Conservation (phyloP, 2,888 invertebrate genomes). For the Thera obeliscata region DNA sequence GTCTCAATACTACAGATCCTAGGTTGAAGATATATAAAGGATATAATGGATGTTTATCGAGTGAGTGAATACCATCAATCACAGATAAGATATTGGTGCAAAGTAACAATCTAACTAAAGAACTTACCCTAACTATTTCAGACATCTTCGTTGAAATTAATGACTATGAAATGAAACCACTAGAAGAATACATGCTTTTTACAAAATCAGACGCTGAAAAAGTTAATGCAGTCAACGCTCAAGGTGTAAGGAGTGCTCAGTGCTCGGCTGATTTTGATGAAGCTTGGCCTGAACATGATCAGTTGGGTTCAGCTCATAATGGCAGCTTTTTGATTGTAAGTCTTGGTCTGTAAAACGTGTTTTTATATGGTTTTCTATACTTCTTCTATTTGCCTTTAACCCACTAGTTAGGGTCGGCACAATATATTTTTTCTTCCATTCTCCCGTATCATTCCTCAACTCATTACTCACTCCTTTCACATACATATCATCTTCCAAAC, state of each 20-base stretch:
- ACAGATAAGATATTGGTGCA: background rate
- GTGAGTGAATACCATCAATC: conserved; percentile 81
- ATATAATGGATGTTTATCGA: conserved; percentile 95
- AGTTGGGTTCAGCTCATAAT: conserved; percentile 71
- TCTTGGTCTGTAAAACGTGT: conserved; percentile 8
- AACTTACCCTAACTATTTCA: conserved; percentile 56
- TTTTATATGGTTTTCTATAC: background rate
- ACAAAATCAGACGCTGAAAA: conserved; percentile 93
- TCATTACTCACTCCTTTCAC: too few relatives aligned
- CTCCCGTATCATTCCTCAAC: too few relatives aligned
- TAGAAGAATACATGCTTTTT: conserved; percentile 97
- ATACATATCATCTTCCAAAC: too few relatives aligned
- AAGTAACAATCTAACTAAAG: background rate
- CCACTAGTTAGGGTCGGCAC: too few relatives aligned
- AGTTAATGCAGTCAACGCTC: conserved; percentile 93
- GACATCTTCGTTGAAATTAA: conserved; percentile 95
- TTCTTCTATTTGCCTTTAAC: too few relatives aligned
- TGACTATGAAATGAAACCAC: conserved; percentile 91
- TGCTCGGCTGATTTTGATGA: conserved; percentile 92
- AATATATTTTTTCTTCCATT: too few relatives aligned
- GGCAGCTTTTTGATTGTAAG: conserved; percentile 77
- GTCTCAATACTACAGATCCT: conserved; percentile 92
- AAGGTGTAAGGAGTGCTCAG: conserved; percentile 93
- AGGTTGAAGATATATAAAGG: conserved; percentile 93
- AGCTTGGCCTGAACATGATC: conserved; percentile 74